These are phyloP conservation scores for Nyctereutes procyonoides DNA, from an alignment of 2,113 vertebrate genomes.

Conservation along the genomic window DNA sequence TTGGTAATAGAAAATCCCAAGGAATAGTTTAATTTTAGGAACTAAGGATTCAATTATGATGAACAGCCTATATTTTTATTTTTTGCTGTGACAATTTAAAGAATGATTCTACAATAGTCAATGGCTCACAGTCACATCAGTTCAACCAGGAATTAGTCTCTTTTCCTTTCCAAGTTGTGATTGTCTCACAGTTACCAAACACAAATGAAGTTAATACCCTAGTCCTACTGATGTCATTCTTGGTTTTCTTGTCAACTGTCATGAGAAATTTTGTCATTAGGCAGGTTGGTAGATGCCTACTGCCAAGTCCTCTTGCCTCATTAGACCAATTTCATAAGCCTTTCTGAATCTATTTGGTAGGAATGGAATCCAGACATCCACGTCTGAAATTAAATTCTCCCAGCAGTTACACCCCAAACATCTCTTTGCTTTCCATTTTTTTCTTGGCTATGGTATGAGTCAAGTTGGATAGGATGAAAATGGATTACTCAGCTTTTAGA, in stretches of 20 bases:
- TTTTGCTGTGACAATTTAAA: background rate
- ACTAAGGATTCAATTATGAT: background rate
- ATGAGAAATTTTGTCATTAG: conserved; percentile 37
- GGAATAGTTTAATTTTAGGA: conserved; percentile 41
- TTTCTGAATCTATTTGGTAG: background rate
- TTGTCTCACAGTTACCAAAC: conserved; percentile 8
- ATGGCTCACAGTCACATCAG: background rate
- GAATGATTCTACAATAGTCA: background rate
- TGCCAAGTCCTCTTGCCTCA: conserved; percentile 37
- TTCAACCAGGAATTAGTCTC: background rate
- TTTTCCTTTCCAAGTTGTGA: conserved; percentile 46
- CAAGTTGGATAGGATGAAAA: background rate
- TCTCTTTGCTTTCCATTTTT: background rate
- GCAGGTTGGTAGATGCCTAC: background rate
- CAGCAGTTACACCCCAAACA: conserved; percentile 25
- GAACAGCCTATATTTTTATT: background rate
- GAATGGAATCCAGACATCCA: background rate
- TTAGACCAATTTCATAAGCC: conserved; percentile 37
- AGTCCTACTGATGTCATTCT: background rate
- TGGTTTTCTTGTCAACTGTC: conserved; percentile 47
- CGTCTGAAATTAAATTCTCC: conserved; percentile 24
- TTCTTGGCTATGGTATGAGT: background rate
- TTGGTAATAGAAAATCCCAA: background rate
- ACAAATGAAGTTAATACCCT: conserved; percentile 5
- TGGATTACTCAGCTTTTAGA: conserved; percentile 1